Conservation (phyloP, 2,888 invertebrate genomes). For the Pardosa pseudoannulata region DNA sequence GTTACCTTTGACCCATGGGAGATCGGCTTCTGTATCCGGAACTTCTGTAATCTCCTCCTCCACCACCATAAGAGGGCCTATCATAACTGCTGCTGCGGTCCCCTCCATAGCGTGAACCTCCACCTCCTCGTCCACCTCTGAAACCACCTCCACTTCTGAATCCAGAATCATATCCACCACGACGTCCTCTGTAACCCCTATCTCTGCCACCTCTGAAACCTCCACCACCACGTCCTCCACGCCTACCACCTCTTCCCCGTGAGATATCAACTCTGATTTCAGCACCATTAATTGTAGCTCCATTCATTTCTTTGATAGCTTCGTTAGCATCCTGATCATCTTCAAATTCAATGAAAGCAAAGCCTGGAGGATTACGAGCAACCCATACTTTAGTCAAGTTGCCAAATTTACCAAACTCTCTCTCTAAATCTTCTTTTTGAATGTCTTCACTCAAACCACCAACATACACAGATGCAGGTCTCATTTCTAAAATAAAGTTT, state of each 20-base stretch:
- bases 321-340: constrained; percentile 92
- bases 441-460: constrained; percentile 92
- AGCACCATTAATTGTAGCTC: constrained; percentile 79
- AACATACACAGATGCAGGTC: constrained; percentile 74
- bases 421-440: constrained; percentile 93
- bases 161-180: constrained; percentile 78
- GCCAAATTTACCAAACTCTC: constrained; percentile 90
- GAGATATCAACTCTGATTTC: constrained; percentile 67
- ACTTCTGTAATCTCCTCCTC: constrained; percentile 42
- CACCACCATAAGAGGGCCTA: constrained; percentile 42
- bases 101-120: constrained; percentile 76
- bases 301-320: constrained; percentile 92
- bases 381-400: constrained; percentile 68
- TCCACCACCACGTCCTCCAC: constrained; percentile 81
- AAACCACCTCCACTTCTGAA: constrained; percentile 77
- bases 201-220: constrained; percentile 40
- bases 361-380: constrained; percentile 85
- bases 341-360: constrained; percentile 95
- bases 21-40: constrained; percentile 74
- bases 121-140: constrained; percentile 78
- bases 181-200: constrained; percentile 76
- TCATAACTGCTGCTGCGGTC: constrained; percentile 46
- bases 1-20: constrained; percentile 74
- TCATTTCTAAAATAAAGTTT: constrained; percentile 44
- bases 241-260: constrained; percentile 77